Conservation (phyloP, 2,888 invertebrate species). For the Candidula unifasciata region DNA sequence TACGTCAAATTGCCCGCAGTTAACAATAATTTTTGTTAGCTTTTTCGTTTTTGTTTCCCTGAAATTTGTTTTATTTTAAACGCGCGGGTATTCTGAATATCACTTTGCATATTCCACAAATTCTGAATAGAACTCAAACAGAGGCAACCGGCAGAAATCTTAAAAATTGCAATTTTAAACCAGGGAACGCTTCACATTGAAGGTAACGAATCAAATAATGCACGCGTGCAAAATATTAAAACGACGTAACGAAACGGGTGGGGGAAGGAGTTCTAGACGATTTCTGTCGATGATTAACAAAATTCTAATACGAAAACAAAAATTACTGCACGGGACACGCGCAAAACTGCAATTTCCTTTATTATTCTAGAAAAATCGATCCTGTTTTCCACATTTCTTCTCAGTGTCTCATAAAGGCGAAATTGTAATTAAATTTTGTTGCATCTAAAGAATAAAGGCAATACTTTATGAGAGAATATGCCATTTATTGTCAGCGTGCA, state of each 20-base stretch:
- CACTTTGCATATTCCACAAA: neutral
- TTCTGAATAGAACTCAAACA: neutral
- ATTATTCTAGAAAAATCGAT: slow-evolving; percentile 49
- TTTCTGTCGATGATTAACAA: slow-evolving; percentile 33
- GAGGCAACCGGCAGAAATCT: neutral
- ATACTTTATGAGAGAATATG: slow-evolving; percentile 42
- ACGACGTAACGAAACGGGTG: neutral
- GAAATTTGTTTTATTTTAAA: slow-evolving; percentile 9
- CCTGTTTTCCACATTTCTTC: slow-evolving; percentile 25
- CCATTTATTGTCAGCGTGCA: slow-evolving; percentile 42
- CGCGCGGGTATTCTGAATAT: neutral
- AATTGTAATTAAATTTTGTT: slow-evolving; percentile 48
- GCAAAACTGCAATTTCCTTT: slow-evolving; percentile 49
- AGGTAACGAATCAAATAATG: slow-evolving; percentile 39
- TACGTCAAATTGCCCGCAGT: no score
- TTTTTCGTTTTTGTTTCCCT: slow-evolving; percentile 28
- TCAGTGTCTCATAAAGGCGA: slow-evolving; percentile 32
- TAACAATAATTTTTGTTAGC: no score
- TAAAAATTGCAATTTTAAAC: slow-evolving; percentile 35
- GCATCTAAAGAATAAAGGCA: slow-evolving; percentile 37
- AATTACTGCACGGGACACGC: slow-evolving; percentile 46
- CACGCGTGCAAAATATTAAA: slow-evolving; percentile 27
- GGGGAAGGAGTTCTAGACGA: neutral
- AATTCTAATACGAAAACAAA: slow-evolving; percentile 44
- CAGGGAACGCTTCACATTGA: neutral